phyloP scores from a whole-genome alignment of 2,888 invertebrate genomes.

The Gonocerus acuteangulatus region DNA sequence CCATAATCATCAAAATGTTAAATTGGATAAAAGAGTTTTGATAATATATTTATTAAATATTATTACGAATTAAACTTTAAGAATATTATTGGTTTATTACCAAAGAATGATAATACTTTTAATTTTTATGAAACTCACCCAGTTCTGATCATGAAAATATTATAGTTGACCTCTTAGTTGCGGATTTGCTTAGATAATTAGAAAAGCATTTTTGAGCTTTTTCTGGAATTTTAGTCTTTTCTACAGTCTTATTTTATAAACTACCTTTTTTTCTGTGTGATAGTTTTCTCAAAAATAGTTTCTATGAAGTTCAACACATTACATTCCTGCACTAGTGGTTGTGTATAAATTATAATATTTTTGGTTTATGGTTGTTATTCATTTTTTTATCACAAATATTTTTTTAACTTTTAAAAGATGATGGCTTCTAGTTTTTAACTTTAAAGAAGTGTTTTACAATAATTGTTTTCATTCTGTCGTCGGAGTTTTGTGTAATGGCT shows the following conservation, averaged over 20 bases:
- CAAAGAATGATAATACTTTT: no score
- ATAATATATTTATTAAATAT: no score
- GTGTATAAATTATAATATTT: background rate
- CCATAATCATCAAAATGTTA: no score
- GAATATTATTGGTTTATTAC: no score
- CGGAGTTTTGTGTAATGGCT: no score
- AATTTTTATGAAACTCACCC: conserved; percentile 10
- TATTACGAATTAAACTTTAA: no score
- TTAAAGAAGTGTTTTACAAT: background rate
- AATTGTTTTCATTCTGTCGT: background rate
- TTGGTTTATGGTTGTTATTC: no score
- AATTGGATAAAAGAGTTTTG: no score
- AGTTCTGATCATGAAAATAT: background rate
- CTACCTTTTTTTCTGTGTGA: conserved; percentile 5
- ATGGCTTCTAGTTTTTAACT: background rate
- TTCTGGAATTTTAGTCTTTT: conserved; percentile 1
- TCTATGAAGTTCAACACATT: background rate
- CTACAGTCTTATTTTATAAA: background rate
- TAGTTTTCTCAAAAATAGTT: conserved; percentile 7
- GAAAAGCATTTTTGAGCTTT: conserved; percentile 22
- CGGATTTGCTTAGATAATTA: conserved; percentile 17
- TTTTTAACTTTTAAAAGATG: no score
- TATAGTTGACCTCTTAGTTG: background rate
- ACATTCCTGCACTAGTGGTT: conserved; percentile 3
- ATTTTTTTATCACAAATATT: no score